Base-by-base conservation (phyloP, 1,140 invertebrate species). In the Magallana angulata region DNA sequence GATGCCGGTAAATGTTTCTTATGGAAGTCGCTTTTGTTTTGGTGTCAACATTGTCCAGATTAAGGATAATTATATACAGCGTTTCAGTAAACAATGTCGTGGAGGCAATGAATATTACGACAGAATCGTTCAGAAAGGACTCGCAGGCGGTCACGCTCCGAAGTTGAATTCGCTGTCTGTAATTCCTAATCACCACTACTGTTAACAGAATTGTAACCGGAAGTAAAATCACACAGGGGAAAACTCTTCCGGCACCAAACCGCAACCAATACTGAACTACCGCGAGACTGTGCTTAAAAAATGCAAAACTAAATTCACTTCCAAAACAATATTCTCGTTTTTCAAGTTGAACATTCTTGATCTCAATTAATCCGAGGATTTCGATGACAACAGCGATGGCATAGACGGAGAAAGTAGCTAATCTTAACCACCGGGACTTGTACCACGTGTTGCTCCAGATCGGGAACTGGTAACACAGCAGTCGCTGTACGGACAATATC, bases 181-280 rank as follows among this genome's bases (percentile, higher is more conserved):
- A 76, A 11, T 7, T 76, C 68, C 36, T 76, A 5, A 76, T 12
- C 11, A 76, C 18, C 4, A 76, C 68, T 9, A 76, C 12, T 11
- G 36, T 30, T 11, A 24, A 30, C 7, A 76, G 30, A 14, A 76
- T 4, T 12, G 36, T 76, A 5, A 76, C 68, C 24, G 68, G 68
- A 36, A 76, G 68, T 76, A 76, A 30, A 76, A 76, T 76, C 6
- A 76, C 24, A 30, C 68, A 76, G 12, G 68, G 68, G 8, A 24
- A 18, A 11, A 18, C 14, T 30, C 68, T 76, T 8, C 24, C 68
- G 11, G 68, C 24, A 11, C 24, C 68, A 36, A 76, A 76, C 24
- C 68, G 68, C 24, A 76, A 11, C 68, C 68, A 76, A 76, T 76
- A 76, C 68, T 76, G 68, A 30, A 24, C 24, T 76, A 30, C 36